Conservation (phyloP, 2,797 vertebrate species). For the Squalus acanthias region DNA sequence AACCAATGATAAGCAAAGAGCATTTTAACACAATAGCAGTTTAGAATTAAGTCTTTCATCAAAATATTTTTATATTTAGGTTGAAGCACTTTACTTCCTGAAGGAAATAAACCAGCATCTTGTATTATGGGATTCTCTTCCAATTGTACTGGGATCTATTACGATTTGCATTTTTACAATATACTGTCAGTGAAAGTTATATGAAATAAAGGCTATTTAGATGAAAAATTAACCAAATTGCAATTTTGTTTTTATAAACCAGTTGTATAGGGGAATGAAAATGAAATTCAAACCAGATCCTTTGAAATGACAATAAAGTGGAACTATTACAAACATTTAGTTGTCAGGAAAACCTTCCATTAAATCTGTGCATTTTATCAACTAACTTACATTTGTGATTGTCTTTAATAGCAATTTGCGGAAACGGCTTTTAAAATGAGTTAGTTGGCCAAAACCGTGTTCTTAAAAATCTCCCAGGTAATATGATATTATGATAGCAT, state of each 20-base stretch:
- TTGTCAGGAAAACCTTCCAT: neutral
- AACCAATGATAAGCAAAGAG: neutral
- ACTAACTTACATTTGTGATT: conserved; percentile 14
- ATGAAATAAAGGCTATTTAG: neutral
- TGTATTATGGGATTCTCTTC: neutral
- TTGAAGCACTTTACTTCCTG: conserved; percentile 5
- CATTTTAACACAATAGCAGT: neutral
- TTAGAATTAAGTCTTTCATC: conserved; percentile 9
- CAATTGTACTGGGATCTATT: conserved; percentile 29
- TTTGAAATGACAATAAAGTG: neutral
- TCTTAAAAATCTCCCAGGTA: neutral
- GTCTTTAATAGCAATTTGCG: neutral
- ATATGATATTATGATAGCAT: neutral
- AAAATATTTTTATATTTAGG: conserved; percentile 27
- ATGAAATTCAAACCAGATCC: neutral
- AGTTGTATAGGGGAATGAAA: neutral
- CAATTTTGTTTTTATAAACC: conserved; percentile 10
- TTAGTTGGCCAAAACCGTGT: neutral
- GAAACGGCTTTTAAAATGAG: neutral
- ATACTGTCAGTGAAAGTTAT: neutral
- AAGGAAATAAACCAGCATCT: neutral
- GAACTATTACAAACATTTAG: neutral
- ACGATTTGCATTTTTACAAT: neutral
- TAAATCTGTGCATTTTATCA: neutral
- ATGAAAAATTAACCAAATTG: conserved; percentile 31